Evolutionary conservation across 2,888 invertebrate species (phyloP).

Genomic region (Lamproptera curius): DNA sequence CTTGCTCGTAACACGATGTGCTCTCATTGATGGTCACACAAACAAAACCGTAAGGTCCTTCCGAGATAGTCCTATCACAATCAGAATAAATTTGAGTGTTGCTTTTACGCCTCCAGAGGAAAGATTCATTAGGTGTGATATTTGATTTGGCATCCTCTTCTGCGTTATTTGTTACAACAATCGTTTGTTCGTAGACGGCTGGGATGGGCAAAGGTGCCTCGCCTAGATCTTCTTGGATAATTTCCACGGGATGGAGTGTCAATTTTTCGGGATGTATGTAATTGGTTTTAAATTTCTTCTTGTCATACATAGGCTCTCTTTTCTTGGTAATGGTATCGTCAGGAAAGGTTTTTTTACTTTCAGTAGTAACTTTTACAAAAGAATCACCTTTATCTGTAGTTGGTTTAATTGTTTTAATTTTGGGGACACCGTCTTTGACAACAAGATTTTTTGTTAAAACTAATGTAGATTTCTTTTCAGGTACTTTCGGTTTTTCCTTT

Average conservation of each 20-base stretch:
- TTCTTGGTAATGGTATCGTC: conserved; percentile 43
- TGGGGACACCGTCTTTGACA: conserved; percentile 71
- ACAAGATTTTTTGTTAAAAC: conserved; percentile 74
- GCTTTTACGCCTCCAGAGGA: conserved; percentile 79
- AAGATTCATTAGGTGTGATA: conserved; percentile 81
- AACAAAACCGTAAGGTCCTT: conserved; percentile 55
- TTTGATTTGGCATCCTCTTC: conserved; percentile 39
- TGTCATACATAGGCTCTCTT: conserved; percentile 63
- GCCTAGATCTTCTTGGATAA: conserved; percentile 64
- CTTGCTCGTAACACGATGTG: conserved; percentile 37
- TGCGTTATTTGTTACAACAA: conserved; percentile 19
- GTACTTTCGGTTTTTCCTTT: conserved; percentile 79
- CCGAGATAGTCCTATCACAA: conserved; percentile 50
- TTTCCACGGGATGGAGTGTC: conserved; percentile 64
- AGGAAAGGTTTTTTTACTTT: conserved; percentile 25
- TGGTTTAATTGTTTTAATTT: conserved; percentile 68
- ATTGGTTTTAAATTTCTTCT: conserved; percentile 66
- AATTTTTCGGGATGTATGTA: conserved; percentile 68
- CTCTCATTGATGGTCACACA: conserved; percentile 47
- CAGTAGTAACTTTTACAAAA: conserved; percentile 39
- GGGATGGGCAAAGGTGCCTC: conserved; percentile 34
- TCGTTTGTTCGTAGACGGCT: conserved; percentile 15
- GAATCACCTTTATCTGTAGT: conserved; percentile 36
- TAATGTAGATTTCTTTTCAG: conserved; percentile 77
- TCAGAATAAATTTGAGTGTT: conserved; percentile 61